Evolutionary conservation across 2,888 invertebrate genomes (phyloP).

Genomic region (Brachypalpus laphriformis): DNA sequence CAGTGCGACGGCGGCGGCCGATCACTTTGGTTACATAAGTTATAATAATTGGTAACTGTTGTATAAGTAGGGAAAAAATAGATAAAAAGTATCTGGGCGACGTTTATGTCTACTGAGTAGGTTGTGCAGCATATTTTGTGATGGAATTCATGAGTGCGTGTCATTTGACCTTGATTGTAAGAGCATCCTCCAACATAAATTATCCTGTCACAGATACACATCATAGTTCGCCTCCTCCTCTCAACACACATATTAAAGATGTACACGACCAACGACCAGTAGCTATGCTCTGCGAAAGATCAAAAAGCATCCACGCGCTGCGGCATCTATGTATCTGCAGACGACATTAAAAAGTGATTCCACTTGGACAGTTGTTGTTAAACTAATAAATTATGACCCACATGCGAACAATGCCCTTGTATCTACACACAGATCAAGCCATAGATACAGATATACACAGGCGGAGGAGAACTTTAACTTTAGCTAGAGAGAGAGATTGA

Average conservation of each 20-base stretch:
- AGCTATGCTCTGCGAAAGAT: slow-evolving; percentile 50
- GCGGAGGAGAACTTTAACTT: background rate
- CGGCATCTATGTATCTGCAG: slow-evolving; percentile 6
- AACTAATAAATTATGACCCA: slow-evolving; percentile 72
- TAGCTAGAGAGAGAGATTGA: slow-evolving; percentile 1
- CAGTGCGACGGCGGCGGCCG: slow-evolving; percentile 10
- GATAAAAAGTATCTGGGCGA: slow-evolving; percentile 2
- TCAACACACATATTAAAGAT: background rate
- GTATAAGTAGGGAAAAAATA: slow-evolving; percentile 1
- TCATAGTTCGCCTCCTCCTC: background rate
- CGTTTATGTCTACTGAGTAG: slow-evolving; percentile 20
- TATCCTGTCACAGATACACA: slow-evolving; percentile 42
- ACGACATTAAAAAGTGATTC: slow-evolving; percentile 68
- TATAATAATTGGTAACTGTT: slow-evolving; percentile 30
- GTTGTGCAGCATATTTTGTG: slow-evolving; percentile 8
- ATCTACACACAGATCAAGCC: background rate
- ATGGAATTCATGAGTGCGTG: background rate
- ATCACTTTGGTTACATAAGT: slow-evolving; percentile 37
- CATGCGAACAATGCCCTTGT: slow-evolving; percentile 68
- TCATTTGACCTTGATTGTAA: slow-evolving; percentile 25
- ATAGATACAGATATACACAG: slow-evolving; percentile 12
- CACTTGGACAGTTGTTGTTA: slow-evolving; percentile 59
- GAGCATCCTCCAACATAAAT: slow-evolving; percentile 26
- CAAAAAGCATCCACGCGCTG: slow-evolving; percentile 67
- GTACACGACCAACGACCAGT: slow-evolving; percentile 4